phyloP scores from a whole-genome alignment of 2,797 vertebrate species.

The Mus spretus region DNA sequence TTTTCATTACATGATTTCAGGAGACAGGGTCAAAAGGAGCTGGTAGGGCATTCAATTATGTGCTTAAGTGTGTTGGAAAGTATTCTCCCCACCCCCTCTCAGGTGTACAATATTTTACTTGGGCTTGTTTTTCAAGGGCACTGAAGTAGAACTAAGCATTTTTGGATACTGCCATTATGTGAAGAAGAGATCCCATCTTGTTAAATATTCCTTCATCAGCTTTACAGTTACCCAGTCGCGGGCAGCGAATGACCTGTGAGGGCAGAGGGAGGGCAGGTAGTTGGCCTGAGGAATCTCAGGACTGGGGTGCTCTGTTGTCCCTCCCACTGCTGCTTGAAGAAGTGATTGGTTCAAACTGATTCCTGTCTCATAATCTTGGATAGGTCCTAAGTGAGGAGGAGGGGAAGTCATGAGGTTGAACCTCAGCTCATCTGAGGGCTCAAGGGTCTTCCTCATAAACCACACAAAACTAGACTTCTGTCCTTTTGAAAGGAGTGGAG shows the following conservation, averaged over 20 bases:
- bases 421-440: slow-evolving; percentile 84
- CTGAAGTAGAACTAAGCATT: slow-evolving; percentile 92
- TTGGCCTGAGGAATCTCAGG: slow-evolving; percentile 75
- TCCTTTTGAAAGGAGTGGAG: slow-evolving; percentile 78
- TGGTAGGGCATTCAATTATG: slow-evolving; percentile 77
- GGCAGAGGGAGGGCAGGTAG: slow-evolving; percentile 81
- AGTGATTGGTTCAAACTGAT: slow-evolving; percentile 87
- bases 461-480: slow-evolving; percentile 62
- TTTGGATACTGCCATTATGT: slow-evolving; percentile 91
- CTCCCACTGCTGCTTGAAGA: slow-evolving; percentile 79
- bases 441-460: slow-evolving; percentile 81
- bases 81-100: not conserved
- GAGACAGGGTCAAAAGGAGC: slow-evolving; percentile 63
- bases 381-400: slow-evolving; percentile 71
- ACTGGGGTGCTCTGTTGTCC: slow-evolving; percentile 82
- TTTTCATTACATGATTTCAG: slow-evolving; percentile 75
- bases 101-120: slow-evolving; percentile 82
- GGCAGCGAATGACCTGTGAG: slow-evolving; percentile 80
- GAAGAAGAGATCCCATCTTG: slow-evolving; percentile 91
- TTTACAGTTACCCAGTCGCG: slow-evolving; percentile 78
- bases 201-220: slow-evolving; percentile 95
- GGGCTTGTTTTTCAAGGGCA: slow-evolving; percentile 87
- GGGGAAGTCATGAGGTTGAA: slow-evolving; percentile 66
- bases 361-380: slow-evolving; percentile 85
- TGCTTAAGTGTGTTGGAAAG: slow-evolving; percentile 65